Percentiles rank a stretch among this genome's conserved stretches.
These are phyloP conservation scores for Perizoma flavofasciatum DNA, from an alignment of 2,888 invertebrate species.

Conservation along the genomic window DNA sequence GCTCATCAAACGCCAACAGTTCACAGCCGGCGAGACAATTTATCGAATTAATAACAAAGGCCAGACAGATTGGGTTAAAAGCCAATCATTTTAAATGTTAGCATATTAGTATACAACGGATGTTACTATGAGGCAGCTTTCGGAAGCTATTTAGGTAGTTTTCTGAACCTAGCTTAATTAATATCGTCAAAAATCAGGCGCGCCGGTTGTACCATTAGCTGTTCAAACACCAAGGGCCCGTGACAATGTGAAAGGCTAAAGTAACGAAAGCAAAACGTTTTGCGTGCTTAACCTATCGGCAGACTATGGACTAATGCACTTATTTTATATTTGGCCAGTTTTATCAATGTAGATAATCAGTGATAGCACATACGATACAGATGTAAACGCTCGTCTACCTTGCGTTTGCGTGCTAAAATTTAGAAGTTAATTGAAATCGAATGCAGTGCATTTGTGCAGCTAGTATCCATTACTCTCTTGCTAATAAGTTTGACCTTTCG, in stretches of 20 bases:
- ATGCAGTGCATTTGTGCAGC: too few relatives aligned
- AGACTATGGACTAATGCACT: constrained; percentile 19
- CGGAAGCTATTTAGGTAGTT: constrained; percentile 4
- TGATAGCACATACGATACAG: too few relatives aligned
- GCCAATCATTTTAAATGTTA: constrained; percentile 10
- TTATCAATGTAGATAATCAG: constrained; percentile 6
- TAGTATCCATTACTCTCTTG: too few relatives aligned
- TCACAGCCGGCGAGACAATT: constrained; percentile 19
- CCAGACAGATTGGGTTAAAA: constrained; percentile 24
- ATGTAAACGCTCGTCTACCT: too few relatives aligned
- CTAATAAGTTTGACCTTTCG: constrained; percentile 21
- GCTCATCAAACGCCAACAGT: constrained; percentile 17
- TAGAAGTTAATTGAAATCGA: too few relatives aligned
- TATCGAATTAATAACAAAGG: constrained; percentile 28
- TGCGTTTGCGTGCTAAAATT: too few relatives aligned
- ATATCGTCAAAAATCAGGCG: constrained; percentile 60
- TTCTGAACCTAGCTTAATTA: constrained; percentile 48
- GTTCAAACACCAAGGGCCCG: constrained; percentile 61
- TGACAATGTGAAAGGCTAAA: constrained; percentile 44
- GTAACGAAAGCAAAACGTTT: constrained; percentile 5
- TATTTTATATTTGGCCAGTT: constrained; percentile 12
- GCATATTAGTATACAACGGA: background rate
- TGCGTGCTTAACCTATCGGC: constrained; percentile 1
- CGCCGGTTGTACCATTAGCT: constrained; percentile 66
- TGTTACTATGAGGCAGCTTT: background rate